phyloP scores from a whole-genome alignment of 2,888 invertebrate species.

The Bombyx huttoni region DNA sequence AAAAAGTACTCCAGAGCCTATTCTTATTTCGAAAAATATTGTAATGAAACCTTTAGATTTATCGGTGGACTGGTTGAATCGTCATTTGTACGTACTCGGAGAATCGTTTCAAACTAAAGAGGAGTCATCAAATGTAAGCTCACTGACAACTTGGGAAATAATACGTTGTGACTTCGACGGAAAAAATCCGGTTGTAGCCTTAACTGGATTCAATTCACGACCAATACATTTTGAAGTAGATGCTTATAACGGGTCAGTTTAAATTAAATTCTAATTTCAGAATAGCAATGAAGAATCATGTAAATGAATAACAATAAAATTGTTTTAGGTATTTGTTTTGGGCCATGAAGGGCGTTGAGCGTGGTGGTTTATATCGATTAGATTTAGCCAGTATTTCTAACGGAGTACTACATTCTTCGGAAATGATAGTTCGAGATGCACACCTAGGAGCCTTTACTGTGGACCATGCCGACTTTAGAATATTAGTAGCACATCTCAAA shows the following conservation, averaged over 20 bases:
- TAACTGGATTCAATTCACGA: conserved; percentile 77
- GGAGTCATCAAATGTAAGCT: conserved; percentile 29
- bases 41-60: conserved; percentile 78
- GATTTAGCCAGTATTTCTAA: conserved; percentile 84
- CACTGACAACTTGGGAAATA: conserved; percentile 77
- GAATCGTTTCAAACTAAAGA: conserved; percentile 72
- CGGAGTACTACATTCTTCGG: conserved; percentile 78
- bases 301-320: no score
- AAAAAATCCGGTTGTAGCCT: conserved; percentile 76
- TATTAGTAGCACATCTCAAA: conserved; percentile 81
- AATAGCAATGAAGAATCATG: no score
- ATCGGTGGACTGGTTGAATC: conserved; percentile 91
- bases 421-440: conserved; percentile 75
- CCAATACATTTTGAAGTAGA: conserved; percentile 91
- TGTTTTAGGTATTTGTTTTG: conserved; percentile 83
- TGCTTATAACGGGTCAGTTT: conserved; percentile 87
- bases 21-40: conserved; percentile 72
- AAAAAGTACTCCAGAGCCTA: conserved; percentile 49
- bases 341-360: conserved; percentile 70
- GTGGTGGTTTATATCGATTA: conserved; percentile 80
- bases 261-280: neutral
- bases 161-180: conserved; percentile 83
- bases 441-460: conserved; percentile 86
- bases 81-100: conserved; percentile 86
- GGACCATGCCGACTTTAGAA: conserved; percentile 84